Percentiles rank a stretch among this genome's conserved stretches.
Evolutionary conservation across 2,888 invertebrate genomes (phyloP).

Genomic region (Lasioglossum lativentre): DNA sequence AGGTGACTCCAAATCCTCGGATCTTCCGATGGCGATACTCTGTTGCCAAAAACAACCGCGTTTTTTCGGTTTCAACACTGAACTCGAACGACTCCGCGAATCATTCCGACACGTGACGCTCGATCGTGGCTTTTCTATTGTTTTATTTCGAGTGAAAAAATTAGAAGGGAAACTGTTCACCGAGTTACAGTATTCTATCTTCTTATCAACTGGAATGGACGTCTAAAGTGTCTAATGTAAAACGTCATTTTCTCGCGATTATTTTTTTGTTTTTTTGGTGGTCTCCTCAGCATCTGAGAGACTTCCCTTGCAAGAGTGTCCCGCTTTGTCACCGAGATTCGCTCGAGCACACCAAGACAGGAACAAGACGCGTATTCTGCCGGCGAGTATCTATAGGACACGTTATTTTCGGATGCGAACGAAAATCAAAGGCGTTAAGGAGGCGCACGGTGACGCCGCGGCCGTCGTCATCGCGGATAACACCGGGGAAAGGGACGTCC

Average conservation of each 20-base stretch:
- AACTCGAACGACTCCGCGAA: not conserved
- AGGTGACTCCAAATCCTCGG: not conserved
- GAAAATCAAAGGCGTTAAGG: constrained; percentile 70
- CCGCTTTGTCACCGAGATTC: constrained; percentile 43
- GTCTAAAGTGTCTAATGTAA: not conserved
- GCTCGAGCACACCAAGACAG: constrained; percentile 4
- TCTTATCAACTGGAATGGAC: not conserved
- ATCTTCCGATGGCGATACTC: not conserved
- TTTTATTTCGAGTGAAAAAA: not conserved
- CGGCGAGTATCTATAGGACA: constrained; percentile 48
- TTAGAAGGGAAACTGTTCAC: not conserved
- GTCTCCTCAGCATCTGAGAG: not conserved
- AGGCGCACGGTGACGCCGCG: constrained; percentile 56
- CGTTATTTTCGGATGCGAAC: constrained; percentile 71
- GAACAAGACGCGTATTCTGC: not conserved
- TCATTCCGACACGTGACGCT: not conserved
- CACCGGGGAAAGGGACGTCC: constrained; percentile 24
- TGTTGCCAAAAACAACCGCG: not conserved
- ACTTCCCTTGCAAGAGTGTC: not conserved
- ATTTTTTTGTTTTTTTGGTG: not conserved
- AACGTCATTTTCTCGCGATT: not conserved
- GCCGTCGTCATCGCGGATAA: constrained; percentile 61
- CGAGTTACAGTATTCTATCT: not conserved
- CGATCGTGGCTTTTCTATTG: not conserved
- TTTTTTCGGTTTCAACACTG: not conserved